Base-by-base conservation (phyloP, 1,140 invertebrate species). In the Dendroctonus ponderosae region DNA sequence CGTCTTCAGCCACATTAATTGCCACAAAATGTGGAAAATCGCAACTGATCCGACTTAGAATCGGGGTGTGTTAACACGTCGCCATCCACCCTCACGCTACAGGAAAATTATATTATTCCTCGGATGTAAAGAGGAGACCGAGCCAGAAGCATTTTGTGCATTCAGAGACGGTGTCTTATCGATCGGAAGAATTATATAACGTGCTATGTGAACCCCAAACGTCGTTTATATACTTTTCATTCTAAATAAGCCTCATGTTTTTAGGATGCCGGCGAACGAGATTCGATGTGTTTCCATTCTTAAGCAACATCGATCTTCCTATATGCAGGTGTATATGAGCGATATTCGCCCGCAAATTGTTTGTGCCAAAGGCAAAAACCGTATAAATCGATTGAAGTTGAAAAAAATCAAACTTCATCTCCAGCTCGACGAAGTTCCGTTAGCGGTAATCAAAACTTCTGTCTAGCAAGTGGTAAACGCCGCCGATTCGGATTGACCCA, bases 131-230 rank as follows among this genome's bases (percentile, higher is more conserved):
- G 64, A 52, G 46, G 39, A 62, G 62, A 51, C 50, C 51, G 40
- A 56, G 51, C 51, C 43, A 66, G 57, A 67, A 67, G 65, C 49
- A 67, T 67, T 67, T 67, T 67, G 65, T 67, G 65, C 65, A 67
- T 67, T 67, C 65, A 52, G 65, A 67, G 65, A 61, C 65, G 65
- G 65, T 67, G 65, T 61, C 56, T 59, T 67, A 67, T 67, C 65
- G 65, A 67, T 67, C 65, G 65, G 65, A 67, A 67, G 65, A 67
- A 67, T 52, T 67, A 67, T 67, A 67, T 67, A 67, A 67, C 65
- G 65, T 67, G 65, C 65, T 67, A 67, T 67, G 65, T 67, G 61
- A 67, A 67, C 57, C 57, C 65, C 41, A 61, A 67, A 60, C 65
- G 65, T 67, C 65, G 65, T 58, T 53, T 67, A 67, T 67, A 67